These are phyloP conservation scores for Echiichthys vipera DNA, from an alignment of 2,797 vertebrate species.

Conservation along the genomic window DNA sequence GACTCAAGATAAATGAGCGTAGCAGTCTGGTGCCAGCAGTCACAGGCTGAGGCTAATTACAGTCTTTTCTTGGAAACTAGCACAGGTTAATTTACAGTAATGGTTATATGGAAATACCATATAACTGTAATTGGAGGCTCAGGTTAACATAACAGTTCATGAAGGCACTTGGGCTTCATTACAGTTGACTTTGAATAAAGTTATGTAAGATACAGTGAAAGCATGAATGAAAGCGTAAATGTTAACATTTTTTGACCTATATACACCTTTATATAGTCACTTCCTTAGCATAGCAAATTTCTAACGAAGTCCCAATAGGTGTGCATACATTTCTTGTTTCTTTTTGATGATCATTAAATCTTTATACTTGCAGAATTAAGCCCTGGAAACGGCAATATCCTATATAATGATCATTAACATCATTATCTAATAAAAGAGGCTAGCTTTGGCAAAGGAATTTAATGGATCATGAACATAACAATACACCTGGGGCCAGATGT, in stretches of 20 bases:
- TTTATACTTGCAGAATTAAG: conserved; percentile 8
- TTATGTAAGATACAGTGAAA: neutral
- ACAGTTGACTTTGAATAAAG: conserved; percentile 42
- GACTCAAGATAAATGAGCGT: conserved; percentile 74
- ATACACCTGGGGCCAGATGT: conserved; percentile 28
- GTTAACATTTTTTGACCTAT: conserved; percentile 17
- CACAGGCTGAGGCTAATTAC: conserved; percentile 74
- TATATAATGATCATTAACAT: neutral
- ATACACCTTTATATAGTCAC: neutral
- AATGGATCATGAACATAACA: conserved; percentile 29
- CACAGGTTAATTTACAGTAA: conserved; percentile 67
- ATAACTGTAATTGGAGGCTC: conserved; percentile 58
- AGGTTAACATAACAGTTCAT: conserved; percentile 51
- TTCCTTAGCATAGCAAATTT: conserved; percentile 2
- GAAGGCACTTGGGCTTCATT: conserved; percentile 27
- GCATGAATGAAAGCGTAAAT: neutral
- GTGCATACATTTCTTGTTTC: neutral
- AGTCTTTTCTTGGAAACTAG: conserved; percentile 77
- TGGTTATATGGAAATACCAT: conserved; percentile 33
- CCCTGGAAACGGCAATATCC: neutral
- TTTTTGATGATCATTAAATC: conserved; percentile 25
- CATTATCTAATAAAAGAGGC: neutral
- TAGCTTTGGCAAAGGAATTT: conserved; percentile 22
- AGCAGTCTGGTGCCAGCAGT: conserved; percentile 69
- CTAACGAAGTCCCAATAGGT: neutral